These are phyloP conservation scores for Atethmia centrago DNA, from an alignment of 2,888 invertebrate species.

Conservation along the genomic window DNA sequence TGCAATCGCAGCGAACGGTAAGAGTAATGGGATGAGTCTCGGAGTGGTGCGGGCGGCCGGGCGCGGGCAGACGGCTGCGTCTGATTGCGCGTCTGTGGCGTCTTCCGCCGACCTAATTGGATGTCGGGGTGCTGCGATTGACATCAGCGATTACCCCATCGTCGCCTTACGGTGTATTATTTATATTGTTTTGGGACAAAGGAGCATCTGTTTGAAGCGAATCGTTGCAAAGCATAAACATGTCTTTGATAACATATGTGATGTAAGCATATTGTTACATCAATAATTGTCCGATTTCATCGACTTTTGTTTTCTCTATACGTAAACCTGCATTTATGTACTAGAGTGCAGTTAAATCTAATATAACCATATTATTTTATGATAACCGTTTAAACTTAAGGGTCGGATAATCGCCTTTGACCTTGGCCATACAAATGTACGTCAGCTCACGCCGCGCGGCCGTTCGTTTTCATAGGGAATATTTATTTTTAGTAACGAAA, in stretches of 20 bases:
- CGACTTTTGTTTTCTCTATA: conserved; percentile 15
- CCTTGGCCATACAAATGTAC: no score
- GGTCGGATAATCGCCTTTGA: no score
- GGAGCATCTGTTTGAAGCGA: conserved; percentile 18
- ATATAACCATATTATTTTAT: conserved; percentile 46
- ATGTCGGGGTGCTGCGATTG: conserved; percentile 61
- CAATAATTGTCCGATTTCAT: neutral
- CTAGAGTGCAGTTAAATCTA: conserved; percentile 21
- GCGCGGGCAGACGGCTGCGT: conserved; percentile 47
- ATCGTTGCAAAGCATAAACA: conserved; percentile 17
- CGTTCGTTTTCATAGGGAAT: no score
- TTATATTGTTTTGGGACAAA: conserved; percentile 31
- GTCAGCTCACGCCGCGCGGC: no score
- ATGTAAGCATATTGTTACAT: conserved; percentile 7
- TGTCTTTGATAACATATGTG: conserved; percentile 1
- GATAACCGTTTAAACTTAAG: conserved; percentile 28
- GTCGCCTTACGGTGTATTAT: conserved; percentile 40
- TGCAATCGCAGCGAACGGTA: conserved; percentile 60
- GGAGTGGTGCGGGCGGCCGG: conserved; percentile 34
- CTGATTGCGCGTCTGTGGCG: conserved; percentile 57
- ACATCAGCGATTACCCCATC: conserved; percentile 64
- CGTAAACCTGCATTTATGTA: conserved; percentile 9
- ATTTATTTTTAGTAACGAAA: no score
- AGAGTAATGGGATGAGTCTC: conserved; percentile 69
- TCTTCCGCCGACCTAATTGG: conserved; percentile 61